These are phyloP conservation scores for Venusia cambrica DNA, from an alignment of 2,888 invertebrate species.

Conservation along the genomic window DNA sequence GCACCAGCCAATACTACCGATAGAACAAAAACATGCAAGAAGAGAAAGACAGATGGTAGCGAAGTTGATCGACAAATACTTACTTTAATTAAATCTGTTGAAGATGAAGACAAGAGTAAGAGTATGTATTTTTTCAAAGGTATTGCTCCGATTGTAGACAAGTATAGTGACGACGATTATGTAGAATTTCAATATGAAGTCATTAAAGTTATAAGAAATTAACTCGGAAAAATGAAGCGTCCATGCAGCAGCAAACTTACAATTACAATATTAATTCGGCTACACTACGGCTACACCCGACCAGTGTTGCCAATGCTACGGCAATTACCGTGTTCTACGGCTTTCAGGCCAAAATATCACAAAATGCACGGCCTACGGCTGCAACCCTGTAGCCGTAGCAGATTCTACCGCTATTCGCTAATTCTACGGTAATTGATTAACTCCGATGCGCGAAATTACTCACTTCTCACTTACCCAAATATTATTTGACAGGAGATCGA, in stretches of 20 bases:
- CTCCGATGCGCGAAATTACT: too few species aligned
- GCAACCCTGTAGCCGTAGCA: too few species aligned
- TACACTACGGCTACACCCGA: too few species aligned
- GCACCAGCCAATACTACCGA: conserved; percentile 30
- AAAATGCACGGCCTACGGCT: too few species aligned
- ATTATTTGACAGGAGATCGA: too few species aligned
- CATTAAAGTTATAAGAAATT: conserved; percentile 32
- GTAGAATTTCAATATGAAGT: conserved; percentile 34
- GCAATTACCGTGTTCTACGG: too few species aligned
- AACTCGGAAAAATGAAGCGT: conserved; percentile 17
- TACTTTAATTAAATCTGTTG: conserved; percentile 23
- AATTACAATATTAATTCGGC: conserved; percentile 9
- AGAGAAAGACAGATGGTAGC: conserved; percentile 30
- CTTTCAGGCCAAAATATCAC: too few species aligned
- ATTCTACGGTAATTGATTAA: too few species aligned
- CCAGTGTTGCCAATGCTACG: too few species aligned
- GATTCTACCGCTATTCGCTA: too few species aligned
- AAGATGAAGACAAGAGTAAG: conserved; percentile 28
- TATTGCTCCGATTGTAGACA: conserved; percentile 33
- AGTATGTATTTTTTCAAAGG: conserved; percentile 28
- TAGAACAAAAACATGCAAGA: conserved; percentile 31
- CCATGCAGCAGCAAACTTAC: conserved; percentile 17
- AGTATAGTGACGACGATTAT: conserved; percentile 32
- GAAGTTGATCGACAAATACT: conserved; percentile 26
- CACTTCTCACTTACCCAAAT: too few species aligned